Conservation (phyloP, 2,113 vertebrate genomes). For the Epinephelus moara region DNA sequence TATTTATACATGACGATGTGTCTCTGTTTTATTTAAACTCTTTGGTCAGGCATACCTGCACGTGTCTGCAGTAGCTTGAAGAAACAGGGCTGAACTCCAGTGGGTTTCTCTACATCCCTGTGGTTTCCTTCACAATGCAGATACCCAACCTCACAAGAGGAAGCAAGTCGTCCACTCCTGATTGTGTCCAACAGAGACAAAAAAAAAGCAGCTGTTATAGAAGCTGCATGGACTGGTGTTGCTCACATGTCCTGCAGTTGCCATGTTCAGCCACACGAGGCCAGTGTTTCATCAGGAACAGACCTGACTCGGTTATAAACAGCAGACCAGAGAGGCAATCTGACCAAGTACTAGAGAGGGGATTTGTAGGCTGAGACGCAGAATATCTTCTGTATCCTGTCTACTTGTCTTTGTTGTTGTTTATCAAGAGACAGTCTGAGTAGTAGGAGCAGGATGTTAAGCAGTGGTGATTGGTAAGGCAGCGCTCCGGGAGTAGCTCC, state of each 20-base stretch:
- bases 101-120: too few relatives aligned
- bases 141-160: constrained; percentile 29
- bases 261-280: constrained; percentile 61
- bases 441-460: constrained; percentile 52
- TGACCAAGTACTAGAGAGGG: constrained; percentile 30
- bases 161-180: constrained; percentile 35
- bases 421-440: constrained; percentile 49
- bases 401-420: constrained; percentile 40
- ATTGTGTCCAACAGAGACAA: neutral
- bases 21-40: constrained; percentile 50
- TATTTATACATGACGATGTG: neutral
- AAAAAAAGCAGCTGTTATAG: neutral
- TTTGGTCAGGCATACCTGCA: constrained; percentile 64
- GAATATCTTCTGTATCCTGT: constrained; percentile 38
- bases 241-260: constrained; percentile 53
- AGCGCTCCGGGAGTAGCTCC: constrained; percentile 50
- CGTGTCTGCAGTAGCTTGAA: constrained; percentile 7
- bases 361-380: constrained; percentile 25
- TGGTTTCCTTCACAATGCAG: neutral
- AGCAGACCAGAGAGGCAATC: constrained; percentile 31
- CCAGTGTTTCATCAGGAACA: constrained; percentile 72
- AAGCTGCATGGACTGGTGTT: neutral
- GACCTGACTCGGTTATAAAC: constrained; percentile 21
- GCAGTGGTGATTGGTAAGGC: constrained; percentile 67
- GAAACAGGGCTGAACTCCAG: neutral